Percentiles rank a stretch among this genome's conserved stretches.
phyloP scores from a whole-genome alignment of 2,797 vertebrate genomes.

The Rhinella marina region DNA sequence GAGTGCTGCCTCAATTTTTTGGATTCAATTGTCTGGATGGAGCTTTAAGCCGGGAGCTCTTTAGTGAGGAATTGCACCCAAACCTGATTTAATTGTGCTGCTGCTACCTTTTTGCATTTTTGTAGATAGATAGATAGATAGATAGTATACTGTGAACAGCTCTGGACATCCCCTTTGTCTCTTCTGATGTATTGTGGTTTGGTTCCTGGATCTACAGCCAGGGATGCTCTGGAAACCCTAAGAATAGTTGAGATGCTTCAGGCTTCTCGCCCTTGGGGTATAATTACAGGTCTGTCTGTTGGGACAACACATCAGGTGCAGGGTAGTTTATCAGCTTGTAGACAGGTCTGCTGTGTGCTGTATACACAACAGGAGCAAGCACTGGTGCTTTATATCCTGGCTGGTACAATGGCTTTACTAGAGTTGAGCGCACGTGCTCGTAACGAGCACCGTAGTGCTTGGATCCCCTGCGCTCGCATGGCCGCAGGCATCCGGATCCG shows the following conservation, averaged over 20 bases:
- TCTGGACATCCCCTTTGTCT: background rate
- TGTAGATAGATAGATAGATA: background rate
- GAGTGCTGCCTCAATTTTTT: too few species aligned
- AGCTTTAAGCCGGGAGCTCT: too few species aligned
- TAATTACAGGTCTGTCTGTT: background rate
- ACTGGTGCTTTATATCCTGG: constrained; percentile 6
- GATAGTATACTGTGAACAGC: background rate
- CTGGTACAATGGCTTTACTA: background rate
- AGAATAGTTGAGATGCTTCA: background rate
- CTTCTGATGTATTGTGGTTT: background rate
- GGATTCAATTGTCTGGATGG: too few species aligned
- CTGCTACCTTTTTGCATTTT: too few species aligned
- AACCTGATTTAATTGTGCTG: too few species aligned
- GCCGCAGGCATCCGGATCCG: too few species aligned
- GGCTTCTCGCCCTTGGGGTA: background rate
- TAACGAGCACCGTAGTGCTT: too few species aligned
- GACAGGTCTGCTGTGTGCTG: constrained; percentile 39
- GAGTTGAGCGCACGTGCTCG: too few species aligned
- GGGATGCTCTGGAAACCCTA: background rate
- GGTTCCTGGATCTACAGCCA: background rate
- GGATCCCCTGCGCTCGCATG: too few species aligned
- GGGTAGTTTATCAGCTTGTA: background rate
- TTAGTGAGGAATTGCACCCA: too few species aligned
- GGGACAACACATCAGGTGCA: constrained; percentile 41
- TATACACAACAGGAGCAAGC: background rate